Evolutionary conservation across 2,888 invertebrate species (phyloP), one percentile per base, ranked within the genome.

Genomic region (Cataglyphis albicans): DNA sequence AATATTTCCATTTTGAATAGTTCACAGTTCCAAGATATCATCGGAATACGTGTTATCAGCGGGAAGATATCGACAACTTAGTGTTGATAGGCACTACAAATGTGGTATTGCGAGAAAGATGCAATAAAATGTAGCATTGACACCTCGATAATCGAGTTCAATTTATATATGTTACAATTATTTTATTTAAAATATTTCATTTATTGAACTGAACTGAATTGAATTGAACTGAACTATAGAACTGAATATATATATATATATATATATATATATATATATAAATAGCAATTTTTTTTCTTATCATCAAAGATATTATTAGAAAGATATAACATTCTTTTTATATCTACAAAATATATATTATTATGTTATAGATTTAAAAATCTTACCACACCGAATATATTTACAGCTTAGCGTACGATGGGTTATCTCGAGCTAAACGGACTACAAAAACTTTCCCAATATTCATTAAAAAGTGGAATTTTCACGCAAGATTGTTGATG

Each of bases 1-100:
- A 59, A 59, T 80, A 70, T 70, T 78, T 78, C 12, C 41, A 70
- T 68, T 78, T 80, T 80, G 44, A 80, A 70, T 70, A 70, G 78
- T 70, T 59, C 44, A 35, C 70, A 57, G 70, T 44, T 32, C 32
- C 41, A 59, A 82, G 81, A 65, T 44, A 83, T 72, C 81, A 74
- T 84, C 81, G 85, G 67, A 83, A 83, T 68, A 32, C 63, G 25
- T 64, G 72, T 75, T 88, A 88, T 88, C 89, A 64, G 35, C 29
- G 44, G 12, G 57, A 21, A 84, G 84, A 88, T 87, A 88, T 84
- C 87, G 67, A 32, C 41, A 86, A 85, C 84, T 88, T 80, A 85
- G 38, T 81, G 9, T 70, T 70, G 85, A 88, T 87, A 82, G 74
- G 52, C 63, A n/a, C 65, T 32, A 52, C 81, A 63, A 78, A 70